A percentile compares a stretch with the other conserved stretches of the same genome.
Conservation (phyloP, 2,797 vertebrate species). For the Pangasius larnaudii region DNA sequence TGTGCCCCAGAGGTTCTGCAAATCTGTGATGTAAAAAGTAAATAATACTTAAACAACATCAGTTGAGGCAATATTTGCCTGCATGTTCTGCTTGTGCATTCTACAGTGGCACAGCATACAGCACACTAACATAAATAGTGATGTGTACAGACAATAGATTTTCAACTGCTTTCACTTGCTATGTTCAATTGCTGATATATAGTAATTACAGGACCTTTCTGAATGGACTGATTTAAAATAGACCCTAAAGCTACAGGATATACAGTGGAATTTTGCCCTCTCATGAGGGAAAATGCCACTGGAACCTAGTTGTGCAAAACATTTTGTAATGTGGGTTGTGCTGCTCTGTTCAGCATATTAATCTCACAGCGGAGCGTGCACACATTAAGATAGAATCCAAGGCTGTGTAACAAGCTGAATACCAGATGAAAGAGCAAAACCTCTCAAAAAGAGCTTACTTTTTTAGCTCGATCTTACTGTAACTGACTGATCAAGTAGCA, state of each 20-base stretch:
- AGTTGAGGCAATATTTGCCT: slow-evolving; percentile 43
- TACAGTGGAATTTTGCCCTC: background rate
- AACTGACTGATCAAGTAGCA: background rate
- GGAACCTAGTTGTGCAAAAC: background rate
- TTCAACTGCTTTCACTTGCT: background rate
- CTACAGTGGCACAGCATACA: slow-evolving; percentile 26
- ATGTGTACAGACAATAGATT: background rate
- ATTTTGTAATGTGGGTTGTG: background rate
- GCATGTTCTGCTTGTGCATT: slow-evolving; percentile 24
- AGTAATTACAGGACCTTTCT: background rate
- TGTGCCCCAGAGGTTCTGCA: slow-evolving; percentile 60
- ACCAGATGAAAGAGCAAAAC: background rate
- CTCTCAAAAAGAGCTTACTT: background rate
- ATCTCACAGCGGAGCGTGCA: background rate
- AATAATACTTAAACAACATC: slow-evolving; percentile 61
- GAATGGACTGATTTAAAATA: background rate
- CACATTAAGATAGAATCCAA: background rate
- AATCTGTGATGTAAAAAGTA: slow-evolving; percentile 75
- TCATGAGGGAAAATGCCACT: background rate
- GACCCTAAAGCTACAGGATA: background rate
- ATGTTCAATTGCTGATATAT: background rate
- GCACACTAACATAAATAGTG: slow-evolving; percentile 47
- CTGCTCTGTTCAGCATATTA: background rate
- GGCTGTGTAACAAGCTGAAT: background rate
- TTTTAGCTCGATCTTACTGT: background rate